These are phyloP conservation scores for Alethe diademata DNA, from an alignment of 2,113 vertebrate species.

Conservation along the genomic window DNA sequence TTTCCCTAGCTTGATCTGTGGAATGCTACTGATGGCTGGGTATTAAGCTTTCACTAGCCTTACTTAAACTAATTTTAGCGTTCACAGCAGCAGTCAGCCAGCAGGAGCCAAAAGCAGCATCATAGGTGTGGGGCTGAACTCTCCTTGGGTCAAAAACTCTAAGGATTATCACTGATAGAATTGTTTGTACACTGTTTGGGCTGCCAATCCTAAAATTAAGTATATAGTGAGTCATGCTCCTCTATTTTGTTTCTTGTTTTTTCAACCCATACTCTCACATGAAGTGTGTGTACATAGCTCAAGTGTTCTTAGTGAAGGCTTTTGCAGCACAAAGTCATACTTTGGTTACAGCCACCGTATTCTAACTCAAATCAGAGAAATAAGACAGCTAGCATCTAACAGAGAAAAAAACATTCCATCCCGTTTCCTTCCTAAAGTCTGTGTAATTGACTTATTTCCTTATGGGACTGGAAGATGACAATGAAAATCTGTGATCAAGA, in stretches of 20 bases:
- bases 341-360: neutral
- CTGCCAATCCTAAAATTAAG: neutral
- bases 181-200: neutral
- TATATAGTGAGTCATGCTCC: neutral
- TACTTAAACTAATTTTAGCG: neutral
- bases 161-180: neutral
- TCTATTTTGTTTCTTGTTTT: neutral
- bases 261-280: neutral
- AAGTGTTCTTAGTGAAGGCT: neutral
- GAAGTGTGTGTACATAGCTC: neutral
- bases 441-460: neutral
- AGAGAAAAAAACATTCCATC: neutral
- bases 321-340: neutral
- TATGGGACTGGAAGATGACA: neutral
- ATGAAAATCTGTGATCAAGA: neutral
- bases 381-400: neutral
- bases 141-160: neutral
- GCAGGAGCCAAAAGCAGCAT: neutral
- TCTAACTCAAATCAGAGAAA: neutral
- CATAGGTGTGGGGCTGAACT: fast-evolving
- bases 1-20: neutral
- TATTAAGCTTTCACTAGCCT: neutral
- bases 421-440: neutral
- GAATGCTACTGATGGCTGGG: no score
- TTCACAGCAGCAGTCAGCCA: neutral